phyloP scores from a whole-genome alignment of 2,888 invertebrate genomes.

The Zygaena filipendulae region DNA sequence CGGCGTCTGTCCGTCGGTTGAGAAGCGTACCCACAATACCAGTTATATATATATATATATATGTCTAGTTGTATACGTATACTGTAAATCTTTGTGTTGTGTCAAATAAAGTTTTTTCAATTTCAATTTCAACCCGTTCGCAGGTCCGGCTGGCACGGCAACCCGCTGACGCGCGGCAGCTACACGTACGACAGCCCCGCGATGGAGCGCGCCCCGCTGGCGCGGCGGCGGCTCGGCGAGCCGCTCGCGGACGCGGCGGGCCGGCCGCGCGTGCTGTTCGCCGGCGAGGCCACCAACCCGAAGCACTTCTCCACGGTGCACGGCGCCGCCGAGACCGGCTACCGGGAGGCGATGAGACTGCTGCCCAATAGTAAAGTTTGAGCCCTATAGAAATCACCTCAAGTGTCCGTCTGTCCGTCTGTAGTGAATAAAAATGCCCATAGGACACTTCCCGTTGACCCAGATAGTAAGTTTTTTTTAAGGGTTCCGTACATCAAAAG shows the following conservation, averaged over 20 bases:
- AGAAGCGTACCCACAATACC: no score
- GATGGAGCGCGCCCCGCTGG: slow-evolving; percentile 56
- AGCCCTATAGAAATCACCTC: no score
- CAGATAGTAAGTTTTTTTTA: no score
- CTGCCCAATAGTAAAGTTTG: slow-evolving; percentile 22
- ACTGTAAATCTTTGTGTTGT: no score
- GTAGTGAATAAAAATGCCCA: no score
- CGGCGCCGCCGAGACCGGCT: slow-evolving; percentile 75
- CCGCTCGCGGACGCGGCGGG: slow-evolving; percentile 62
- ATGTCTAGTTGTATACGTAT: no score
- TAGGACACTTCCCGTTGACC: no score
- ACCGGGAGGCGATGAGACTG: slow-evolving; percentile 67
- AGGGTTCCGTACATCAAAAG: no score
- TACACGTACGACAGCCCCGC: slow-evolving; percentile 72
- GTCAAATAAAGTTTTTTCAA: no score
- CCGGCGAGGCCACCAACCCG: slow-evolving; percentile 67
- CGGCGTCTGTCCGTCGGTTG: no score
- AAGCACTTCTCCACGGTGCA: slow-evolving; percentile 77
- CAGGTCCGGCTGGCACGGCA: slow-evolving; percentile 79
- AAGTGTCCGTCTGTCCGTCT: no score
- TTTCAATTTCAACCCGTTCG: background rate
- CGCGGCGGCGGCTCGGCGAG: slow-evolving; percentile 60
- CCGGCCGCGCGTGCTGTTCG: slow-evolving; percentile 64
- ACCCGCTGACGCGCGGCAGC: slow-evolving; percentile 76
- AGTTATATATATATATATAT: no score